Percentiles rank a stretch among this genome's conserved stretches.
Conservation (phyloP, 2,888 invertebrate genomes). For the Pocota personata region DNA sequence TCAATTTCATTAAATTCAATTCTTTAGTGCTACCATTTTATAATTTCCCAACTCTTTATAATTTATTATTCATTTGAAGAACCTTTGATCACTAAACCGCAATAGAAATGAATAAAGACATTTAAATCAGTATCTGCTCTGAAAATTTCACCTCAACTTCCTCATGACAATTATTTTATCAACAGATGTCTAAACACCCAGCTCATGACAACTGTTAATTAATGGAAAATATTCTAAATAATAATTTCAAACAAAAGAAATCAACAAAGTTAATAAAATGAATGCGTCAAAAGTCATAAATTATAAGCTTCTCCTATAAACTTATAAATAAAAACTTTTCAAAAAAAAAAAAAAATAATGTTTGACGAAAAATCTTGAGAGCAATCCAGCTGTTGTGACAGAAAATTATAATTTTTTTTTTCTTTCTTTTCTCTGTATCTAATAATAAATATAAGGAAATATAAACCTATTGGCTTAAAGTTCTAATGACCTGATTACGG, state of each 20-base stretch:
- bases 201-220: conserved; percentile 40
- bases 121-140: not conserved
- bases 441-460: conserved; percentile 45
- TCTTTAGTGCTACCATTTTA: no score
- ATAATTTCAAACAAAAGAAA: conserved; percentile 19
- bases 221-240: conserved; percentile 33
- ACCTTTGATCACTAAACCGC: no score
- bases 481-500: conserved; percentile 78
- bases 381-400: conserved; percentile 51
- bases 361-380: conserved; percentile 34
- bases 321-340: conserved; percentile 36
- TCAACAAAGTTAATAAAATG: conserved; percentile 31
- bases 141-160: not conserved
- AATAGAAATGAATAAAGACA: not conserved
- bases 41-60: no score
- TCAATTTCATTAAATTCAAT: no score
- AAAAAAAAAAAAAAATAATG: not conserved
- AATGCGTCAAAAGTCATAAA: conserved; percentile 44
- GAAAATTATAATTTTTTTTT: conserved; percentile 22
- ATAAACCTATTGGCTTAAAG: conserved; percentile 76
- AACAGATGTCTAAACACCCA: conserved; percentile 39
- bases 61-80: no score
- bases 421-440: conserved; percentile 3
- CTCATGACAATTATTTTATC: conserved; percentile 20
- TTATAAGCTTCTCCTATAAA: conserved; percentile 44